phyloP scores from a whole-genome alignment of 2,888 invertebrate genomes.

The Harpalus rufipes region DNA sequence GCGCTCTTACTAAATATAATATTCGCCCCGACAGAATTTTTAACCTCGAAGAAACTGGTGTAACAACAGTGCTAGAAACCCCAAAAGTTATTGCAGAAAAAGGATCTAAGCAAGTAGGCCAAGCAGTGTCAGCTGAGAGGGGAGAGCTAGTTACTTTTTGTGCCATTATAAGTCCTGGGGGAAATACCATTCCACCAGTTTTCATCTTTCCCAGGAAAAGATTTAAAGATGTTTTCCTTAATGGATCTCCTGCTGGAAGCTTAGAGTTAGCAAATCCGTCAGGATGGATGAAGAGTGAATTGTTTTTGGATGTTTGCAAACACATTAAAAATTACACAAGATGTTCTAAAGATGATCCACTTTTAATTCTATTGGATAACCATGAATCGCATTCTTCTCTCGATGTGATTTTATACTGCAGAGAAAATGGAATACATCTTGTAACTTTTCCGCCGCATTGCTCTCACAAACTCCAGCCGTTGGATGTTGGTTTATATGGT shows the following conservation, averaged over 20 bases:
- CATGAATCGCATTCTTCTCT: constrained; percentile 64
- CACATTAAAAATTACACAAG: constrained; percentile 29
- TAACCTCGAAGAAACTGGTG: constrained; percentile 35
- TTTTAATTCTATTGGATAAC: constrained; percentile 58
- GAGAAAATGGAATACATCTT: constrained; percentile 72
- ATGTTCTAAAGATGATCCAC: constrained; percentile 1
- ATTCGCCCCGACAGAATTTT: constrained; percentile 7
- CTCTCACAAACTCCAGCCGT: constrained; percentile 72
- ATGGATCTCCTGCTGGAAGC: constrained; percentile 29
- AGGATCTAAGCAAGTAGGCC: constrained; percentile 36
- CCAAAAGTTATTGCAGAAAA: constrained; percentile 19
- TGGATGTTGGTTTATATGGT: constrained; percentile 69
- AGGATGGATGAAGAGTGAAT: constrained; percentile 35
- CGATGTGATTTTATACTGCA: constrained; percentile 70
- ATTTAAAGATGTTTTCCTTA: constrained; percentile 26
- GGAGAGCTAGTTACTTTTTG: constrained; percentile 35
- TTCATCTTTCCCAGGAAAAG: constrained; percentile 37
- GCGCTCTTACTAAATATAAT: neutral
- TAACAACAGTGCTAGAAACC: constrained; percentile 31
- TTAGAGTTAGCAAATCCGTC: constrained; percentile 17
- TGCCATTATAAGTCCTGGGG: constrained; percentile 27
- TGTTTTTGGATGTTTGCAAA: neutral
- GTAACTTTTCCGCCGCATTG: constrained; percentile 74
- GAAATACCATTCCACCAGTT: constrained; percentile 38
- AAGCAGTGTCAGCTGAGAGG: constrained; percentile 30